Percentiles rank a stretch among this genome's conserved stretches.
phyloP scores from a whole-genome alignment of 1,140 invertebrate species.

The Sinonovacula constricta region DNA sequence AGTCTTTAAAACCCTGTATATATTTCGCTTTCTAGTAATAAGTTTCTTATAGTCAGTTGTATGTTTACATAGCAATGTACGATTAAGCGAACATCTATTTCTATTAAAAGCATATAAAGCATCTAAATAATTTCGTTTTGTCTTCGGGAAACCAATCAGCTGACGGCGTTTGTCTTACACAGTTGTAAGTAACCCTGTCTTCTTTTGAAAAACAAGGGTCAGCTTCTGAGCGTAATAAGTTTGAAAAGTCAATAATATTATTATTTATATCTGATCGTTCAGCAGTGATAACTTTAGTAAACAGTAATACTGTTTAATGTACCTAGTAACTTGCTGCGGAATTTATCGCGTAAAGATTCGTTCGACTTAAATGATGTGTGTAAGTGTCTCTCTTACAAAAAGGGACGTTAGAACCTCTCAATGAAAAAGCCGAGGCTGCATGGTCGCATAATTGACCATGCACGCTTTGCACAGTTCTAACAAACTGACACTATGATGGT shows the following conservation, averaged over 20 bases:
- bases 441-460: background rate
- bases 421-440: background rate
- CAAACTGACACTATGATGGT: background rate
- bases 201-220: background rate
- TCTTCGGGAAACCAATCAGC: background rate
- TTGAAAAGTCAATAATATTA: background rate
- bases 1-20: background rate
- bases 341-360: background rate
- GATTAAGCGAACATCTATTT: background rate
- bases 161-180: background rate
- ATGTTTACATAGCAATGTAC: background rate
- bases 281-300: background rate
- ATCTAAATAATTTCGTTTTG: conserved; percentile 8
- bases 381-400: background rate
- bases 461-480: background rate
- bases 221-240: background rate
- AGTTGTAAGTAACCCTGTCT: background rate
- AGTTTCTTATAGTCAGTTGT: background rate
- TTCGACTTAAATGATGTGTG: background rate
- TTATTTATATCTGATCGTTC: background rate
- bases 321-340: background rate
- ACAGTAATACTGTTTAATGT: background rate
- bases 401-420: background rate
- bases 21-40: background rate
- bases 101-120: conserved; percentile 2